Evolutionary conservation across 2,888 invertebrate genomes (phyloP), one percentile per base, ranked within the genome.

Genomic region (Epistrophella euchroma): DNA sequence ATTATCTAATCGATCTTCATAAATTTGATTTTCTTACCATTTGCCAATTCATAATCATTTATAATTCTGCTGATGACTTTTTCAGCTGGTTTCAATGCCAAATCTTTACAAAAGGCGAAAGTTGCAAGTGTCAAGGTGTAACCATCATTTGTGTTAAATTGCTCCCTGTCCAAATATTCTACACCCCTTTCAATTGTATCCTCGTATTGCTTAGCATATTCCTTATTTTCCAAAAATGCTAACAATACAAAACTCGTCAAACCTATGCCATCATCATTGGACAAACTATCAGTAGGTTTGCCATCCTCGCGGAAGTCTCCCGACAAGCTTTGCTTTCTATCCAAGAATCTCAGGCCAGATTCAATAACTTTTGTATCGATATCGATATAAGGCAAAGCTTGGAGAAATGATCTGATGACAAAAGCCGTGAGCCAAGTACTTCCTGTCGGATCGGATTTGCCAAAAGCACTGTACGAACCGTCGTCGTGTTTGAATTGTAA

Each of bases 391-490:
- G 93, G 91, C 40, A 92, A 93, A 0, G 97, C 96, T 92, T 96
- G 95, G 60, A 94, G 93, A 90, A 97, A 96, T 0, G 96, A 95
- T 88, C 96, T 94, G 0, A 95, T 94, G 0, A 97, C 96, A 90
- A 97, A 97, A 0, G 97, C 97, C 0, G 97, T 97, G 85, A 98
- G 92, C 97, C 96, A 96, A 1, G 94, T 94, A 19, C 97, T 97
- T 0, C 97, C 96, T 93, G 93, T 90, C 55, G 89, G 89, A 0
- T 88, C 88, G 0, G 90, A 89, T 93, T 92, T 13, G 93, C 91
- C 0, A 90, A 97, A 97, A 88, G 97, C 94, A 92, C 96, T 95
- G 92, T 98, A 99, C 0, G 98, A 98, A 2, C 98, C 98, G 91
- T 99, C 98, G 0, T 93, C 90, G 85, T 96, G 95, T 80, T 96